Percentiles rank a stretch among this genome's conserved stretches.
Evolutionary conservation across 2,797 vertebrate genomes (phyloP).

Genomic region (Pagetopsis macropterus): DNA sequence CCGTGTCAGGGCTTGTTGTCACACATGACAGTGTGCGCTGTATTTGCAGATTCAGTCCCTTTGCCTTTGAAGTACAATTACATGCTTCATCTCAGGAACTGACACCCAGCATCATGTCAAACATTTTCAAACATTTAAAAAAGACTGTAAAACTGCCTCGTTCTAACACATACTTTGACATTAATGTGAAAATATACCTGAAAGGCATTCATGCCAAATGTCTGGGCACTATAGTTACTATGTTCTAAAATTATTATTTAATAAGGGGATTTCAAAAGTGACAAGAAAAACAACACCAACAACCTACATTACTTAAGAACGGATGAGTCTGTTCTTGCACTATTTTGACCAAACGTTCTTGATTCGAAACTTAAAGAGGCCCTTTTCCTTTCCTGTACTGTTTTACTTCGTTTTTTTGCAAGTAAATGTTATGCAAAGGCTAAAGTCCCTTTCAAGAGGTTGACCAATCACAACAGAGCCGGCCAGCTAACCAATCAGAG

Average conservation of each 20-base stretch:
- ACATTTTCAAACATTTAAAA: conserved; percentile 26
- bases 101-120: conserved; percentile 42
- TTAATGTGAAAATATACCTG: conserved; percentile 13
- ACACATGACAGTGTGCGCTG: conserved; percentile 37
- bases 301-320: too few species aligned
- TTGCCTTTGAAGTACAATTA: conserved; percentile 63
- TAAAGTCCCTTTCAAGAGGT: too few species aligned
- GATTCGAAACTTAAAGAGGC: too few species aligned
- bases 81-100: conserved; percentile 44
- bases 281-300: not conserved
- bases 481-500: too few species aligned
- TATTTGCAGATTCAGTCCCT: conserved; percentile 27
- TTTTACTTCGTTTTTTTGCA: too few species aligned
- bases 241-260: not conserved
- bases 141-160: conserved; percentile 14
- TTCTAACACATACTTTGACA: conserved; percentile 8
- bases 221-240: not conserved
- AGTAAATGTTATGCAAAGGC: too few species aligned
- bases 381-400: too few species aligned
- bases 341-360: too few species aligned
- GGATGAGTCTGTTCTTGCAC: too few species aligned
- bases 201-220: conserved; percentile 16
- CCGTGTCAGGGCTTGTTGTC: conserved; percentile 26
- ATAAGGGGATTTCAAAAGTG: not conserved
- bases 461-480: too few species aligned